A percentile compares a stretch with the other conserved stretches of the same genome.
Evolutionary conservation across 1,140 invertebrate species (phyloP).

Genomic region (Gonioctena quinquepunctata): DNA sequence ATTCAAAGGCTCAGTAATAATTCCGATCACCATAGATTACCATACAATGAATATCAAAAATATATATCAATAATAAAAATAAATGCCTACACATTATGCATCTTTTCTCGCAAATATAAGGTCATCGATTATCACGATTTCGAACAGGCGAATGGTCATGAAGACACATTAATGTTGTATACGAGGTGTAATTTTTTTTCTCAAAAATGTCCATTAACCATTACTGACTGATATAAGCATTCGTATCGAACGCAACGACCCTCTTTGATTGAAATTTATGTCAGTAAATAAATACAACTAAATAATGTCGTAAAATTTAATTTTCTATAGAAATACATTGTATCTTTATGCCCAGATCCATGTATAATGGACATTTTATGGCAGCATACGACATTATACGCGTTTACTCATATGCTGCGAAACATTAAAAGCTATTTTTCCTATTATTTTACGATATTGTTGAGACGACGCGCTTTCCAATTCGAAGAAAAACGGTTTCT

Average conservation of each 20-base stretch:
- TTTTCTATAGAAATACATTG: conserved; percentile 37
- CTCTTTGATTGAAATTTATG: conserved; percentile 26
- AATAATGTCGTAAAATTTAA: conserved; percentile 34
- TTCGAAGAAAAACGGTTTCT: neutral
- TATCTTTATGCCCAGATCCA: conserved; percentile 27
- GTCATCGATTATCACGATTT: conserved; percentile 12
- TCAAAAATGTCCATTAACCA: conserved; percentile 14
- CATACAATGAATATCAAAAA: neutral
- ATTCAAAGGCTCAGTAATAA: too few species aligned
- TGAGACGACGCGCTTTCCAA: conserved; percentile 6
- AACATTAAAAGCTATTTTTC: conserved; percentile 15
- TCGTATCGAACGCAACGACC: conserved; percentile 11
- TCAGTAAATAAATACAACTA: conserved; percentile 27
- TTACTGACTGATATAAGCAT: conserved; percentile 1
- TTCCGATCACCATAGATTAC: too few species aligned
- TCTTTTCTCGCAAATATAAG: neutral
- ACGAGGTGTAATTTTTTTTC: conserved; percentile 10
- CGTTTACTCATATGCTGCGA: conserved; percentile 16
- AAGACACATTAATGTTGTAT: conserved; percentile 4
- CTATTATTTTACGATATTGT: conserved; percentile 18
- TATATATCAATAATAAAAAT: too few species aligned
- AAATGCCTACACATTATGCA: neutral
- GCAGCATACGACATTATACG: conserved; percentile 18
- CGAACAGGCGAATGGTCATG: conserved; percentile 11
- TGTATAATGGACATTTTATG: conserved; percentile 34